Percentiles rank a stretch among this genome's conserved stretches.
phyloP scores from a whole-genome alignment of 2,797 vertebrate genomes.

The Pogonophryne albipinna region DNA sequence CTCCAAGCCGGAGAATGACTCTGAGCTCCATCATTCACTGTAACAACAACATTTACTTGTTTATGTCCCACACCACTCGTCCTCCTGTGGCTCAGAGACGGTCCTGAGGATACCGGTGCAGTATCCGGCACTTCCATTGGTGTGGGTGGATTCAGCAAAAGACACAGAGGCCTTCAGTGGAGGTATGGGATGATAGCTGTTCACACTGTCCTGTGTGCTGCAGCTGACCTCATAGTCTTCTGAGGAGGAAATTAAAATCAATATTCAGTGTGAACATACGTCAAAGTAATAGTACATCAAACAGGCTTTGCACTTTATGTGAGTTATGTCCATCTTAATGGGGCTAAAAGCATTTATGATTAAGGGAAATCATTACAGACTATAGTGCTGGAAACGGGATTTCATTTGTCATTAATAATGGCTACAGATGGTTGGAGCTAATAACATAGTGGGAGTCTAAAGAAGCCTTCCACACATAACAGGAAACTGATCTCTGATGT shows the following conservation, averaged over 20 bases:
- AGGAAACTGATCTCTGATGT: not conserved
- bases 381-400: not conserved
- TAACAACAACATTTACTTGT: not conserved
- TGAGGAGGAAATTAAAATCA: slow-evolving; percentile 44
- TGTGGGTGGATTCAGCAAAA: slow-evolving; percentile 34
- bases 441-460: too few relatives aligned
- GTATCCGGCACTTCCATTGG: not conserved
- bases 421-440: too few relatives aligned
- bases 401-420: not conserved
- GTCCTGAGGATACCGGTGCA: slow-evolving; percentile 22
- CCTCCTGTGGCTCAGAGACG: slow-evolving; percentile 84
- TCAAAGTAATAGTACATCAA: slow-evolving; percentile 21
- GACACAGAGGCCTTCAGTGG: slow-evolving; percentile 41
- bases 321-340: slow-evolving; percentile 15
- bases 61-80: slow-evolving; percentile 82
- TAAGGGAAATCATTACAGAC: not conserved
- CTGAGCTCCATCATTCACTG: not conserved
- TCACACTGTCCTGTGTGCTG: slow-evolving; percentile 4
- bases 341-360: not conserved
- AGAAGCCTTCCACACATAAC: too few relatives aligned
- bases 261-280: slow-evolving; percentile 8
- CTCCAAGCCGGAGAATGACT: not conserved
- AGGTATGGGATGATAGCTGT: slow-evolving; percentile 36
- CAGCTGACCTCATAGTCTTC: slow-evolving; percentile 30
- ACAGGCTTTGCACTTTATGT: not conserved